Base-by-base conservation (phyloP, 2,113 vertebrate genomes). In the Notiomystis cincta region DNA sequence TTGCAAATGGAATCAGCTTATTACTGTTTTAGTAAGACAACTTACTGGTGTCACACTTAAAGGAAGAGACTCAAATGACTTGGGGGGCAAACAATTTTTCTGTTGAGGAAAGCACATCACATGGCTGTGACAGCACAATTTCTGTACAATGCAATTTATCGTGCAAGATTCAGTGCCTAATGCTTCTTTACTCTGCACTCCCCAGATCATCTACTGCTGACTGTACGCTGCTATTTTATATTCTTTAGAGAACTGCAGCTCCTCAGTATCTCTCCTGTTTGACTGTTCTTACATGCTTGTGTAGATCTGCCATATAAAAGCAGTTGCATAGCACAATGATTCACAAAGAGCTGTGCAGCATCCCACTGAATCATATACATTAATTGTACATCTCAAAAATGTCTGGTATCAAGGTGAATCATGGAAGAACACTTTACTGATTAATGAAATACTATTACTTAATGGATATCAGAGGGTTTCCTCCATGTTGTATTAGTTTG, bases 101-200 rank as follows among this genome's bases (percentile, higher is more conserved):
- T 85, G 0, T 70, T 28, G 57, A 69, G 73, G 70, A 42, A 78
- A 84, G 40, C 13, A 13, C 22, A 42, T 65, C 24, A 7, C 15
- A 0, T 37, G 40, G 35, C 42, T 65, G 37, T 45, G 33, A 40
- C 19, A 22, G 57, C 19, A 31, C 10, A 2, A 64, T 37, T 84
- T 78, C 56, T 54, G 6, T 47, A 16, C 13, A 1, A 50, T 44
- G 27, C 20, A 42, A 0, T 47, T 33, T 27, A 19, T 76, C 1
- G 0, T 30, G n/a, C 58, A 27, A 57, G 50, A 60, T 15, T 58
- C 44, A 27, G 0, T 60, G 38, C 51, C 30, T 31, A 28, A 27
- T 1, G 0, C 42, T 1, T 1, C 31, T 82, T 77, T 25, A 12
- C 13, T 33, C 25, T 6, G 2, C 11, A 0, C 31, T 64, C 27